Percentiles rank a stretch among this genome's conserved stretches.
Conservation (phyloP, 2,888 invertebrate genomes). For the Desoria tigrina region DNA sequence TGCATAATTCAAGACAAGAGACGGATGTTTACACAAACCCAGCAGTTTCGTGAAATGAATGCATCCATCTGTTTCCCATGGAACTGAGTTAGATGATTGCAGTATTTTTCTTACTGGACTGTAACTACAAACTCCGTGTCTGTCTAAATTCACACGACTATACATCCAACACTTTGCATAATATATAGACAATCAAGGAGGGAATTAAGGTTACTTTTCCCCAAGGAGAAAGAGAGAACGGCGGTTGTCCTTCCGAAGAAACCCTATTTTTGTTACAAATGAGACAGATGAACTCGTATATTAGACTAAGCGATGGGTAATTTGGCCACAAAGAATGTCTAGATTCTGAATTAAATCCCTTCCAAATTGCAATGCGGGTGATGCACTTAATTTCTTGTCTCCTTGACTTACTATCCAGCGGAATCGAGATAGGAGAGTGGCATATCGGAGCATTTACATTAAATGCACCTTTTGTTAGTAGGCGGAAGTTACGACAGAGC, state of each 20-base stretch:
- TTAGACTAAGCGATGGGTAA: background rate
- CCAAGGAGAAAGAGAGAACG: no score
- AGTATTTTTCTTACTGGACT: no score
- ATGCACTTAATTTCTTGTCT: conserved; percentile 9
- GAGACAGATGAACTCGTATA: conserved; percentile 8
- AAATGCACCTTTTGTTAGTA: background rate
- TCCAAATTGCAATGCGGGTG: background rate
- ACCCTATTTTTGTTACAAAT: background rate
- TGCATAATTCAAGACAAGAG: conserved; percentile 5
- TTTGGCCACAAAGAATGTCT: conserved; percentile 2
- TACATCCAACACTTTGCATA: no score
- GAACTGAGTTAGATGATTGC: no score
- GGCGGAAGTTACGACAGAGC: background rate
- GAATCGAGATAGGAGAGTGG: conserved; percentile 6
- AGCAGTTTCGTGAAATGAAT: background rate
- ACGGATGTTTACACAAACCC: conserved; percentile 2
- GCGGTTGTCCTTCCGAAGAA: no score
- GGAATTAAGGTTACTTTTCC: no score
- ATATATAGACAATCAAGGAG: no score
- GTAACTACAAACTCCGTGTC: no score
- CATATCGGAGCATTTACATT: background rate
- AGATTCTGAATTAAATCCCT: no score
- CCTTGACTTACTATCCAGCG: background rate
- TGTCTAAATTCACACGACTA: no score
- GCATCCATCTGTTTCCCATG: no score